A percentile compares a stretch with the other conserved stretches of the same genome.
These are phyloP conservation scores for Tyto alba DNA, from an alignment of 2,113 vertebrate genomes.

Conservation along the genomic window DNA sequence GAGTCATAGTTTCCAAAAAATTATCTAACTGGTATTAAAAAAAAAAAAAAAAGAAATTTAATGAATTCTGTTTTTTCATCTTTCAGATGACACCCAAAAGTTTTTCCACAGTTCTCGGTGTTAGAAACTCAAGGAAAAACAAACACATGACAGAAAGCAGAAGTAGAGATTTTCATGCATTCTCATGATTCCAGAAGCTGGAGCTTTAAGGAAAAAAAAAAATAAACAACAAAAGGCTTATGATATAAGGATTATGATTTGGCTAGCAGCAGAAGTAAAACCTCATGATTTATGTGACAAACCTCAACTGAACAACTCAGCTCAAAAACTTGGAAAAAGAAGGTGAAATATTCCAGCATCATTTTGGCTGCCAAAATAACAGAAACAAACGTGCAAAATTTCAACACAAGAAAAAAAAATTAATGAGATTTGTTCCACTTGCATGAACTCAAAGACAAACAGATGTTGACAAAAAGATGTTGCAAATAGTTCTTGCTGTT, in stretches of 20 bases:
- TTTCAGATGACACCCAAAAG: constrained; percentile 13
- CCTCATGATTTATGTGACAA: constrained; percentile 52
- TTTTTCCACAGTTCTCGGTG: neutral
- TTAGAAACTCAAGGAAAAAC: constrained; percentile 4
- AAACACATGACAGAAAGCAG: constrained; percentile 9
- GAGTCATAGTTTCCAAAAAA: constrained; percentile 53
- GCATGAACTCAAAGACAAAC: constrained; percentile 33
- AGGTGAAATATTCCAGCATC: constrained; percentile 47
- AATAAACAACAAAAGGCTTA: constrained; percentile 15
- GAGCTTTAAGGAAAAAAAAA: neutral
- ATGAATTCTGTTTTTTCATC: neutral
- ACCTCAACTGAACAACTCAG: constrained; percentile 2
- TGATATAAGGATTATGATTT: constrained; percentile 27
- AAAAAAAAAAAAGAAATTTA: neutral
- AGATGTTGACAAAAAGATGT: constrained; percentile 50
- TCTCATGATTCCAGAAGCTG: constrained; percentile 43
- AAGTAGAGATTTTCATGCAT: neutral
- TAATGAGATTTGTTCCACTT: constrained; percentile 36
- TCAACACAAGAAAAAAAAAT: neutral
- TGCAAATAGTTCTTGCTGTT: constrained; percentile 1
- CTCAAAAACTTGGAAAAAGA: constrained; percentile 42
- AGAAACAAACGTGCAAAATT: constrained; percentile 24
- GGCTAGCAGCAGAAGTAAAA: constrained; percentile 37
- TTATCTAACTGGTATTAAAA: neutral
- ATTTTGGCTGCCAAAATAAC: constrained; percentile 36